Evolutionary conservation across 1,140 invertebrate species (phyloP).

Genomic region (Anagrus nilaparvatae): DNA sequence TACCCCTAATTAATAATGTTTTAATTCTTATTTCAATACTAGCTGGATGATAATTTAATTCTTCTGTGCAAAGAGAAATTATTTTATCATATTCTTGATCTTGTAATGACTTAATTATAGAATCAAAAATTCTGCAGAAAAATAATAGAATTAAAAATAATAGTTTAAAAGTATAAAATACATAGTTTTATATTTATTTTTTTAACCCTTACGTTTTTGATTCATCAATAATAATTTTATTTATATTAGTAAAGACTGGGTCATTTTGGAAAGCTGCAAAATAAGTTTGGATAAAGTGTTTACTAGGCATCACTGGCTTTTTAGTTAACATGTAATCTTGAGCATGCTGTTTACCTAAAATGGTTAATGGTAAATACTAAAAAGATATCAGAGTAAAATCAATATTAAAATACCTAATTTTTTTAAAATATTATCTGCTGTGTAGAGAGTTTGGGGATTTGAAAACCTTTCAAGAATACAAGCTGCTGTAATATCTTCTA

Average conservation of each 20-base stretch:
- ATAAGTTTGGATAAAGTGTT: constrained; percentile 74
- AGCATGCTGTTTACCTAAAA: constrained; percentile 56
- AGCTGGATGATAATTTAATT: constrained; percentile 59
- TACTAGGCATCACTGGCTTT: constrained; percentile 66
- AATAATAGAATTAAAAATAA: background rate
- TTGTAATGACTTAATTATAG: constrained; percentile 49
- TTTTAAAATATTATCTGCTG: constrained; percentile 80
- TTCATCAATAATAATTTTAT: constrained; percentile 20
- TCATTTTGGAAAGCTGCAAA: constrained; percentile 78
- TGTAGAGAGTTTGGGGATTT: constrained; percentile 63
- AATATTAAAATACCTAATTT: constrained; percentile 49
- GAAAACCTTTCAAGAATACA: constrained; percentile 84
- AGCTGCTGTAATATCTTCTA: constrained; percentile 87
- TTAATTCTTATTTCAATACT: too few species aligned
- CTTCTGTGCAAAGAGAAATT: constrained; percentile 67
- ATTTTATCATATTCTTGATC: constrained; percentile 67
- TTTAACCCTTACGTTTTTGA: constrained; percentile 26
- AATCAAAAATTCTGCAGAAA: constrained; percentile 25
- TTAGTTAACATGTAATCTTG: constrained; percentile 57
- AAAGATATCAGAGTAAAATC: background rate
- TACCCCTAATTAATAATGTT: constrained; percentile 67
- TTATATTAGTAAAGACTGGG: constrained; percentile 47
- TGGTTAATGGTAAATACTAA: constrained; percentile 1
- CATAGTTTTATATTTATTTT: too few species aligned
- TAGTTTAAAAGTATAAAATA: constrained; percentile 6